Evolutionary conservation across 2,113 vertebrate species (phyloP).

Genomic region (Bagarius yarrelli): DNA sequence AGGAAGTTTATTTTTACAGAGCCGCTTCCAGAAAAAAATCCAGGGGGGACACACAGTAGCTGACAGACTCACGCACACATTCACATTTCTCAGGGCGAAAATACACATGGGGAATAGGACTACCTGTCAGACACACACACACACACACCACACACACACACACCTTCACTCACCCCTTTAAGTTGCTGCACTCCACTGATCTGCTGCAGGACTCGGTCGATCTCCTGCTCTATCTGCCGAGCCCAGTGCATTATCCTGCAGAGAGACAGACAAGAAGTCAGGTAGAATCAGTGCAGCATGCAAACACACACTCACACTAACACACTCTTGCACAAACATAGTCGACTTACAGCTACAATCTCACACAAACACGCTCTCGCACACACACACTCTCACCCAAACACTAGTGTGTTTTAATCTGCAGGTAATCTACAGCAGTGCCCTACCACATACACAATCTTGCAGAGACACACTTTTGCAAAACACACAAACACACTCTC

Average conservation of each 20-base stretch:
- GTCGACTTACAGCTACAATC: background rate
- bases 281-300: background rate
- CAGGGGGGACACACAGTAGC: background rate
- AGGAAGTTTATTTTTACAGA: conserved; percentile 15
- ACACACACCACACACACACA: conserved; percentile 13
- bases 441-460: background rate
- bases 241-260: conserved; percentile 98
- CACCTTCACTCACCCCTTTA: conserved; percentile 80
- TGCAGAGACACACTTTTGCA: background rate
- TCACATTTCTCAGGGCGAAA: background rate
- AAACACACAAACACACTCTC: background rate
- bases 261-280: conserved; percentile 42
- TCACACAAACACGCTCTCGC: background rate
- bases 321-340: no score
- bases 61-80: background rate
- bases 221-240: conserved; percentile 93
- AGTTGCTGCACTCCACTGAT: conserved; percentile 94
- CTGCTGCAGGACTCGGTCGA: conserved; percentile 94
- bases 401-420: background rate
- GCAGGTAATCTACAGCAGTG: background rate
- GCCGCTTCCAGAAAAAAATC: background rate
- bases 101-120: background rate
- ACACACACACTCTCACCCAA: background rate
- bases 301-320: background rate
- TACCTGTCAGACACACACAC: background rate